Evolutionary conservation across 2,113 vertebrate species (phyloP), one percentile per base, ranked within the genome.

Genomic region (Pedionomus torquatus): DNA sequence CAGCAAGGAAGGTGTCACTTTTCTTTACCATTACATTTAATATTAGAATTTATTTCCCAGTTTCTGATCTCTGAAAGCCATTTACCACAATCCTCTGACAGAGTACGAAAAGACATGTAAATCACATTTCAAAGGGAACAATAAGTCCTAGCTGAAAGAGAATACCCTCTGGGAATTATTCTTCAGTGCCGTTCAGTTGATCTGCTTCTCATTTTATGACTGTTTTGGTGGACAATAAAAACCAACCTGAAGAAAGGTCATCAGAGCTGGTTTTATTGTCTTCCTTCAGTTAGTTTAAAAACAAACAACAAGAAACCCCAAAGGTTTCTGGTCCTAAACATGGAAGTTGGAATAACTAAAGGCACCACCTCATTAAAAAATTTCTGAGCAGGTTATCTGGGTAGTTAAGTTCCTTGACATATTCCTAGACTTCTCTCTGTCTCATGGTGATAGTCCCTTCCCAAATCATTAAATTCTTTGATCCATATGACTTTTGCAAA

Each of bases 131-230:
- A 58, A 39, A 79, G 41, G 23, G 66, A 96, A 88, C 68, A 94
- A 81, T 14, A 90, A 6, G 33, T 68, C 43, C 71, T 55, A 77
- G 55, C 51, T 55, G 77, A 83, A 93, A 80, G 23, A 94, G 9
- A 80, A 60, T 35, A 52, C 14, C 26, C 43, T 80, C 75, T 39
- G 63, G 44, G 26, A 95, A 92, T 78, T 86, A 64, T 70, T 88
- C 46, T 74, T 63, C 51, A 90, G 26, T 63, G 55, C 3, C 64
- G 77, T 70, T 88, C 51, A 75, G 54, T 5, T 90, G 75, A 90
- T 86, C 83, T 92, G 76, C 52, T 94, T 95, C 52, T 94, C 57
- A 83, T 89, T 83, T 85, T 76, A 57, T 41, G 31, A 43, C 57
- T 57, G 70, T n/a, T 90, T 82, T 65, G 4, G 7, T 10, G 43